These are phyloP conservation scores for Pelobates cultripes DNA, from an alignment of 2,797 vertebrate species.

Conservation along the genomic window DNA sequence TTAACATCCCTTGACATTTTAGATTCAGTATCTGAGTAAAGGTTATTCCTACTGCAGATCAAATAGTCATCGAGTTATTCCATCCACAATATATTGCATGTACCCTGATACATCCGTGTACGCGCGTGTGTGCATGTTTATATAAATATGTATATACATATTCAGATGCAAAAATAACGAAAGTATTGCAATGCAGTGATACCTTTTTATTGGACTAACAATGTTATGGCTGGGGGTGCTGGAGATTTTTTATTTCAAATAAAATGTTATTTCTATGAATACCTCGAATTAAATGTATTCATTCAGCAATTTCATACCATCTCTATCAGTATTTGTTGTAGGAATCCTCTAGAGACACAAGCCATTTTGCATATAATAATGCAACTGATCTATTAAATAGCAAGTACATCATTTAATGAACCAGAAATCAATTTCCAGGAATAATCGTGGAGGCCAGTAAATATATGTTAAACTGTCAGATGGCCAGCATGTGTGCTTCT, in stretches of 20 bases:
- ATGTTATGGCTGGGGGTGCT: too few species aligned
- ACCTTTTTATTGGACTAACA: too few species aligned
- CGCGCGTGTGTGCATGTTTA: too few species aligned
- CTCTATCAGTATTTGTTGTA: not conserved
- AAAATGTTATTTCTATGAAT: too few species aligned
- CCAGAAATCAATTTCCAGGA: slow-evolving; percentile 39
- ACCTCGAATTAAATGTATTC: too few species aligned
- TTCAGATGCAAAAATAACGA: too few species aligned
- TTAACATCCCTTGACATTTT: slow-evolving; percentile 69
- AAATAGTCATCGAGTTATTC: not conserved
- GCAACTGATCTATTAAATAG: slow-evolving; percentile 46
- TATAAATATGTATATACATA: too few species aligned
- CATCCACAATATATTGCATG: not conserved
- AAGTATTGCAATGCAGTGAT: too few species aligned
- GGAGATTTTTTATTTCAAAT: too few species aligned
- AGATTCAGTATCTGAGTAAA: slow-evolving; percentile 68
- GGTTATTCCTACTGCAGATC: slow-evolving; percentile 59
- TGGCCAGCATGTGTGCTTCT: not conserved
- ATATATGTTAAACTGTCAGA: slow-evolving; percentile 39
- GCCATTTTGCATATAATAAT: slow-evolving; percentile 37
- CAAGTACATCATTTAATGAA: slow-evolving; percentile 48
- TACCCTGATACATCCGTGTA: not conserved
- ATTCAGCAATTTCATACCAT: too few species aligned
- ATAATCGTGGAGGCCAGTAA: slow-evolving; percentile 25
- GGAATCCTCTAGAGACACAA: slow-evolving; percentile 16